Evolutionary conservation across 2,113 vertebrate species (phyloP).

Genomic region (Gnathonemus longibarbis): DNA sequence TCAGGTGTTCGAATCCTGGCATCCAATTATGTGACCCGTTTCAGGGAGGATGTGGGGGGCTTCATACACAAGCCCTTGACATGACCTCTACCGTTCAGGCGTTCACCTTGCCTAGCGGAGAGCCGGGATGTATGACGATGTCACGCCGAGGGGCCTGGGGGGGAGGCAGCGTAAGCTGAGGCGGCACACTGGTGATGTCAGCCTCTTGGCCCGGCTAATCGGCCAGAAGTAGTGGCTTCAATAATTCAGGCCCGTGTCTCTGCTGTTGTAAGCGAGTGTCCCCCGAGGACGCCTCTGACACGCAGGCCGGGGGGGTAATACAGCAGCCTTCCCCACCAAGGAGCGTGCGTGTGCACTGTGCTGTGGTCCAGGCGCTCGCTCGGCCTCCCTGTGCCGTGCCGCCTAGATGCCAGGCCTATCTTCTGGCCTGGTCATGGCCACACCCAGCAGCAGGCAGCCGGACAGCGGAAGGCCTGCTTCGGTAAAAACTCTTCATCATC

Average conservation of each 20-base stretch:
- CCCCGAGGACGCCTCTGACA: neutral
- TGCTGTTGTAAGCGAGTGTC: neutral
- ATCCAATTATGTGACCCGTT: neutral
- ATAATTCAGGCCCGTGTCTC: constrained; percentile 11
- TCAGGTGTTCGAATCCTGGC: neutral
- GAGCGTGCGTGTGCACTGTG: neutral
- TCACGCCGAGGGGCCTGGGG: neutral
- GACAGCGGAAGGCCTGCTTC: neutral
- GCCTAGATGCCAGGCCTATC: neutral
- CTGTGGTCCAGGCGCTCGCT: neutral
- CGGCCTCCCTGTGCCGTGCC: neutral
- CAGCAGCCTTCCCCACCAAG: neutral
- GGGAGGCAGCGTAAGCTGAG: neutral
- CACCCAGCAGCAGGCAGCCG: neutral
- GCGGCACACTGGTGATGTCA: neutral
- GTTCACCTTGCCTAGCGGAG: neutral
- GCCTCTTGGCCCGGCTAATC: neutral
- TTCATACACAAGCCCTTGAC: neutral
- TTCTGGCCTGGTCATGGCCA: neutral
- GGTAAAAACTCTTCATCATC: neutral
- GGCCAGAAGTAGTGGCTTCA: neutral
- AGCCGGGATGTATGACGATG: neutral
- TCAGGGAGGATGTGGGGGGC: neutral
- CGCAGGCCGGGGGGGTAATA: neutral
- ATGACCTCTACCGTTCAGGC: neutral